These are phyloP conservation scores for Petrocephalus microphthalmus DNA, from an alignment of 2,113 vertebrate species.

Conservation along the genomic window DNA sequence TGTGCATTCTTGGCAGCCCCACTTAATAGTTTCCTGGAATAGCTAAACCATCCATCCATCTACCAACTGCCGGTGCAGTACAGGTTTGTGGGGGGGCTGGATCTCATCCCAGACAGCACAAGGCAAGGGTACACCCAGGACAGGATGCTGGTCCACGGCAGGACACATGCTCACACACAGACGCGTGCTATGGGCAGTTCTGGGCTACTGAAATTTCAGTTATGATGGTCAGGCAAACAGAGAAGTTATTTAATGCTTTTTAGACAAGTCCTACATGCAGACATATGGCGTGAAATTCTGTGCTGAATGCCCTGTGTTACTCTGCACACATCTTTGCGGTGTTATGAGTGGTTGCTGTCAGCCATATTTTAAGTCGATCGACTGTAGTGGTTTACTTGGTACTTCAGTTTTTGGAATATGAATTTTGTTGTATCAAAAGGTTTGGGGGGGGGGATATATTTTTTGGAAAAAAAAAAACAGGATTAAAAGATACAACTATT, in stretches of 20 bases:
- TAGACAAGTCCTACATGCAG: not conserved
- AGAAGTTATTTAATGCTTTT: not conserved
- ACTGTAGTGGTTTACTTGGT: not conserved
- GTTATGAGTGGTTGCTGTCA: not conserved
- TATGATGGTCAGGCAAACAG: not conserved
- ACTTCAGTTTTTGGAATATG: not conserved
- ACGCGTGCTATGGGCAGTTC: no score
- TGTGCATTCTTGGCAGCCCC: not conserved
- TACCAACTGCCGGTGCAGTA: not conserved
- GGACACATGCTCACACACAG: not conserved
- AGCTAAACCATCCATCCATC: conserved; percentile 5
- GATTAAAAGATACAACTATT: not conserved
- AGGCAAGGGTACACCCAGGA: not conserved
- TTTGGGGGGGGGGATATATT: not conserved
- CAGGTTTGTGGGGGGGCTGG: not conserved
- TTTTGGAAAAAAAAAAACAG: not conserved
- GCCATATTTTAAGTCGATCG: not conserved
- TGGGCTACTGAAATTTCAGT: no score
- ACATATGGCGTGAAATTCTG: not conserved
- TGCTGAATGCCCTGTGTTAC: not conserved
- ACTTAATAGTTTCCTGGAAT: not conserved
- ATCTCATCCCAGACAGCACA: not conserved
- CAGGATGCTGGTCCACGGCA: not conserved
- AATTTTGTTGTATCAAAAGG: not conserved
- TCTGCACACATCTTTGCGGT: not conserved